Base-by-base conservation (phyloP, 1,140 invertebrate genomes). In the Drosophila albomicans region DNA sequence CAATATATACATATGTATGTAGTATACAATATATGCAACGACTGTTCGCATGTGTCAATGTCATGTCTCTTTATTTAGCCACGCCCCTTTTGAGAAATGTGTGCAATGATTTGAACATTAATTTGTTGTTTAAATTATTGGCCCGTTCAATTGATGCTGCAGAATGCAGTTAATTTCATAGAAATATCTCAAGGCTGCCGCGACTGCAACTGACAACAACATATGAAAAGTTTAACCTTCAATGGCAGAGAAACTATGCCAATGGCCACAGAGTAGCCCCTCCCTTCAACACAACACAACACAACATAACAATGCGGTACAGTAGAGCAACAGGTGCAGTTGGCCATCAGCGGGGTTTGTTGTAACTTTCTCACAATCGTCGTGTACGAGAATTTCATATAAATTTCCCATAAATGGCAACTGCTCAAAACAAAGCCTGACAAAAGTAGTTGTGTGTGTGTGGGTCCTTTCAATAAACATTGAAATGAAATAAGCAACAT, bases 401-500 rank as follows among this genome's bases (percentile, higher is more conserved):
- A 30, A 51, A 28, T 51, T 73, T 64, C 32, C 45, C 72, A 77
- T 73, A 76, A 84, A 82, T 43, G 25, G 11, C 43, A 46, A 66
- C 71, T 79, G 48, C 38, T 35, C 43, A 52, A 69, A 79, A 81
- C 81, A 85, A 81, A 75, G n/a, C 41, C 41, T n/a, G 5, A 43
- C 41, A 43, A 5, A n/a, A 20, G 41, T 43, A 58, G 28, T 28
- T 62, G 32, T 48, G 16, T 62, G 32, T 52, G 54, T 56, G 54
- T 56, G 75, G 54, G 79, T 88, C 82, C 79, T 86, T 86, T 87
- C 49, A 63, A 48, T 82, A 52, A 74, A 69, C 77, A 80, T 67
- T 68, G 59, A 82, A 79, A 72, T 87, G 84, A 71, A 86, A 87
- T 82, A 87, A 87, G 57, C 79, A 79, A 62, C 79, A 79, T 64